These are phyloP conservation scores for Neomorphus geoffroyi DNA, from an alignment of 2,797 vertebrate genomes.

Conservation along the genomic window DNA sequence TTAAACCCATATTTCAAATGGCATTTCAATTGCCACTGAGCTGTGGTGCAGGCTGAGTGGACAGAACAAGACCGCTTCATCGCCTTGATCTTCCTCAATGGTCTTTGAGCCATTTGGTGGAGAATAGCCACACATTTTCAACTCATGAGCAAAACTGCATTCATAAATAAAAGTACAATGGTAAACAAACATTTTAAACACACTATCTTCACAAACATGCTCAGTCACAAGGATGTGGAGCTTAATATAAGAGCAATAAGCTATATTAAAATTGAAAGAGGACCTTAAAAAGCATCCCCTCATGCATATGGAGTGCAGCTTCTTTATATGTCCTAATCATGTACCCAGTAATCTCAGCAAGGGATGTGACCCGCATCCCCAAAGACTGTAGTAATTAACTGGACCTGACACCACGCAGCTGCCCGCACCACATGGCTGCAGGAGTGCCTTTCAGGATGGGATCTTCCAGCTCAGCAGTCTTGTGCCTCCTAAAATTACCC, in stretches of 20 bases:
- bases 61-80: background rate
- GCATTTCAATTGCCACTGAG: background rate
- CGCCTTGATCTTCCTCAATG: background rate
- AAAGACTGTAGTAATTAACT: background rate
- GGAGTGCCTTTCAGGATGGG: fast-evolving
- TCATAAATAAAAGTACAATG: background rate
- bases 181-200: background rate
- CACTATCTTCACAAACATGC: background rate
- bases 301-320: background rate
- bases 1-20: background rate
- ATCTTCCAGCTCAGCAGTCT: background rate
- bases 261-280: background rate
- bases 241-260: background rate
- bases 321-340: background rate
- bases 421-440: background rate
- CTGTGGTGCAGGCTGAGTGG: background rate
- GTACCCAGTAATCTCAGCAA: fast-evolving
- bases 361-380: background rate
- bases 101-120: background rate
- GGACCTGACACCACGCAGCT: background rate
- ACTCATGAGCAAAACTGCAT: background rate
- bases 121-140: background rate
- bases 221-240: background rate
- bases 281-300: background rate
- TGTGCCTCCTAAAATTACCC: background rate